phyloP scores from a whole-genome alignment of 1,140 invertebrate species.

The Drosophila sp. region DNA sequence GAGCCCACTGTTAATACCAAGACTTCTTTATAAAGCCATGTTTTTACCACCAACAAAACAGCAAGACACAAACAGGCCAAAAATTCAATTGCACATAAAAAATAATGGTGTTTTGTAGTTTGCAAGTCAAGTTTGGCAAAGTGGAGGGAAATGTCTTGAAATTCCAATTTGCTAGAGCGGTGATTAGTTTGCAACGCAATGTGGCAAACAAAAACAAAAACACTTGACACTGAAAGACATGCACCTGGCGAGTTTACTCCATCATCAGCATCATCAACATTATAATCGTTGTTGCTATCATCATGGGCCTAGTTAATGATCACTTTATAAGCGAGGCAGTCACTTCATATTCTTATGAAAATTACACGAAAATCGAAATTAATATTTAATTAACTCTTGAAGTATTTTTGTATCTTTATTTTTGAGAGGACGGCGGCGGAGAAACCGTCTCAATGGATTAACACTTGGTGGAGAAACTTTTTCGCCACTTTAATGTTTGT shows the following conservation, averaged over 20 bases:
- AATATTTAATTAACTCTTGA: constrained; percentile 60
- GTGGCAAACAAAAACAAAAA: constrained; percentile 1
- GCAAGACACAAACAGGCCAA: constrained; percentile 23
- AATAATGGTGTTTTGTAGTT: constrained; percentile 45
- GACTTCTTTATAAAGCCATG: constrained; percentile 16
- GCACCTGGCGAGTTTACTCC: constrained; percentile 36
- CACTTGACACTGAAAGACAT: constrained; percentile 37
- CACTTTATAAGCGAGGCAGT: constrained; percentile 47
- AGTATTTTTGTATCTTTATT: constrained; percentile 32
- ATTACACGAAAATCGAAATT: constrained; percentile 53
- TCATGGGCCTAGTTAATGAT: constrained; percentile 20
- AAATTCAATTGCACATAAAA: constrained; percentile 70
- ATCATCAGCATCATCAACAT: constrained; percentile 10
- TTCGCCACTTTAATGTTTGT: constrained; percentile 5
- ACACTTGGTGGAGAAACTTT: constrained; percentile 16
- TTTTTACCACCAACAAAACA: constrained; percentile 7
- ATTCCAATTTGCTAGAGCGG: constrained; percentile 9
- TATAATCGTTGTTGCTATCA: neutral
- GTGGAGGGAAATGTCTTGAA: neutral
- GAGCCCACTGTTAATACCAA: constrained; percentile 1
- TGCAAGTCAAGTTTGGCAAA: neutral
- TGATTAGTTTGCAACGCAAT: constrained; percentile 19
- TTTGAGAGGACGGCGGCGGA: too few relatives aligned
- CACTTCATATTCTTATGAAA: constrained; percentile 52
- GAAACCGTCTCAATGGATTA: constrained; percentile 10